Base-by-base conservation (phyloP, 2,113 vertebrate species). In the Poecilia latipinna region DNA sequence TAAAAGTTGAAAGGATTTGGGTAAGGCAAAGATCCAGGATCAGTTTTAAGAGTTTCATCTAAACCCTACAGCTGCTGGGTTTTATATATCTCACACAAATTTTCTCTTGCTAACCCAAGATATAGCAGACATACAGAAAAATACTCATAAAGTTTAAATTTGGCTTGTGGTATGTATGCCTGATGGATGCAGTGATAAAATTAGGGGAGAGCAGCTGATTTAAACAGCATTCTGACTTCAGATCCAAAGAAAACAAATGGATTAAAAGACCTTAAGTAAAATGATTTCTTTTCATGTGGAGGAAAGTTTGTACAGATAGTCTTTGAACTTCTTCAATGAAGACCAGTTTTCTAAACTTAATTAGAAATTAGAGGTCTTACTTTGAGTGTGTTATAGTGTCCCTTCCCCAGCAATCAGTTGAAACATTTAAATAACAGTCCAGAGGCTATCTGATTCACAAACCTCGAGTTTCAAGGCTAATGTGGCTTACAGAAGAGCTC, bases 21-120 rank as follows among this genome's bases (percentile, higher is more conserved):
- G 74, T 69, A 82, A 82, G 70, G 83, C 70, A 87, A 76, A 87
- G 74, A 48, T 63, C 68, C 66, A 65, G 39, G 64, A 8, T 70
- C 63, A 54, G 75, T 73, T 72, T 71, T 35, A 57, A 24, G 51
- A 10, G 51, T 24, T 57, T 57, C 51, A 48, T 48, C 44, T 48
- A 48, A 48, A 48, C 13, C 44, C 44, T 48, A 17, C 13, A 57
- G 29, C 12, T 51, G 29, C 13, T 22, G 0, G n/a, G 51, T 2
- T 66, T 70, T 54, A 24, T 65, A 39, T 17, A 70, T n/a, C 10
- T 24, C 12, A 61, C 26, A 72, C 54, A 48, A 44, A 5, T 31
- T 35, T 11, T 48, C 19, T 44, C 69, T 57, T 54, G 15, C 26
- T 54, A 29, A 24, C 15, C 7, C 3, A 3, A 31, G 33, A 13